A percentile compares a stretch with the other conserved stretches of the same genome.
These are phyloP conservation scores for Corynorhinus townsendii DNA, from an alignment of 2,113 vertebrate genomes.

Conservation along the genomic window DNA sequence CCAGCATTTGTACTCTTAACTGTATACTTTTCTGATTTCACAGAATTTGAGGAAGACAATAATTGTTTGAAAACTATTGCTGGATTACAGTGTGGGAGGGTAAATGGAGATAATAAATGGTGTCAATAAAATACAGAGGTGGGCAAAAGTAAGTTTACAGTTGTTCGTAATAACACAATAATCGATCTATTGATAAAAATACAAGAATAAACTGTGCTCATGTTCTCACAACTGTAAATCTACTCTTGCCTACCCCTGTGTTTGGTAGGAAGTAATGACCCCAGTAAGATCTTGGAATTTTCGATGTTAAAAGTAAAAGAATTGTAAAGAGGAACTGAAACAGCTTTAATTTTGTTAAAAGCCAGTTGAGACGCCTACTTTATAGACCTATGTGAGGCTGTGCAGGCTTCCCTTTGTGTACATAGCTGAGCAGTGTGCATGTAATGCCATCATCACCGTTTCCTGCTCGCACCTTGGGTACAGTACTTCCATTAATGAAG, in stretches of 20 bases:
- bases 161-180: background rate
- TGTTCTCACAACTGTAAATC: background rate
- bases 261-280: background rate
- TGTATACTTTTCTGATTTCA: slow-evolving; percentile 7
- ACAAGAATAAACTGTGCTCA: background rate
- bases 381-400: background rate
- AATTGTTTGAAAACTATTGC: background rate
- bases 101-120: background rate
- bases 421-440: background rate
- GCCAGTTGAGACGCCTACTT: background rate
- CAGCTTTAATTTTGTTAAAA: background rate
- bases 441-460: background rate
- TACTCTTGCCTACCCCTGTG: background rate
- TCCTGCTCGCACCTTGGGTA: background rate
- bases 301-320: slow-evolving; percentile 22
- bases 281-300: background rate
- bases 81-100: background rate
- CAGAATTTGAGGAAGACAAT: background rate
- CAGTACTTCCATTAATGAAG: background rate
- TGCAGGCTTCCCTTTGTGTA: background rate
- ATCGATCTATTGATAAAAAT: background rate
- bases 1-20: background rate
- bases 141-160: background rate
- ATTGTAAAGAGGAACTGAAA: background rate
- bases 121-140: background rate